These are phyloP conservation scores for Cordylochernes scorpioides DNA, from an alignment of 2,888 invertebrate species.

Conservation along the genomic window DNA sequence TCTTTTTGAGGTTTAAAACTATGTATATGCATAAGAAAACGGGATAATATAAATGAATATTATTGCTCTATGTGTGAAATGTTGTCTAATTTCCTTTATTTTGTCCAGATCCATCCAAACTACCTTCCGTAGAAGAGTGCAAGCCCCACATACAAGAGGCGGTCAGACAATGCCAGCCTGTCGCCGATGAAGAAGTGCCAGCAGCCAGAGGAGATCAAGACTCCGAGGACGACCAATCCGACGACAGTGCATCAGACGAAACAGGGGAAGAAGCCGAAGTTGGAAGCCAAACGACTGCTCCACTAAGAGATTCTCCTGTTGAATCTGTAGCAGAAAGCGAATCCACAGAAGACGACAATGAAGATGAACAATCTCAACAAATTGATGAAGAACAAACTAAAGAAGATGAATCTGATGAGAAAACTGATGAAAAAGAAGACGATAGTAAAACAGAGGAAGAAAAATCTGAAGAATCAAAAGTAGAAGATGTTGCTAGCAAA, in stretches of 20 bases:
- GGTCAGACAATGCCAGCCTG: conserved; percentile 13
- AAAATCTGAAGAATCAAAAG: not conserved
- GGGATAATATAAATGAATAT: too few species aligned
- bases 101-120: not conserved
- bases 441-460: conserved; percentile 2
- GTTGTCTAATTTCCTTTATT: too few species aligned
- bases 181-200: conserved; percentile 2
- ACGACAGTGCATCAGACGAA: conserved; percentile 4
- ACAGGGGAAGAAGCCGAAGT: not conserved
- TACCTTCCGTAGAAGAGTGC: conserved; percentile 10
- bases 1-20: too few species aligned
- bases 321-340: conserved; percentile 2
- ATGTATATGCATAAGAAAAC: too few species aligned
- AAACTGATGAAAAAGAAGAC: conserved; percentile 3
- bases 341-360: conserved; percentile 1
- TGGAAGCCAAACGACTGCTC: not conserved
- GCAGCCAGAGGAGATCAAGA: conserved; percentile 3
- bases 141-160: conserved; percentile 14
- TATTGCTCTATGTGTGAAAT: too few species aligned
- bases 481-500: conserved; percentile 3
- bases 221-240: conserved; percentile 8
- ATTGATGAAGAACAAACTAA: conserved; percentile 2
- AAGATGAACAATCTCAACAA: conserved; percentile 3
- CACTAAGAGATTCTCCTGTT: too few species aligned
- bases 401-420: conserved; percentile 1